These are phyloP conservation scores for Thomomys bottae DNA, from an alignment of 2,113 vertebrate genomes.

Conservation along the genomic window DNA sequence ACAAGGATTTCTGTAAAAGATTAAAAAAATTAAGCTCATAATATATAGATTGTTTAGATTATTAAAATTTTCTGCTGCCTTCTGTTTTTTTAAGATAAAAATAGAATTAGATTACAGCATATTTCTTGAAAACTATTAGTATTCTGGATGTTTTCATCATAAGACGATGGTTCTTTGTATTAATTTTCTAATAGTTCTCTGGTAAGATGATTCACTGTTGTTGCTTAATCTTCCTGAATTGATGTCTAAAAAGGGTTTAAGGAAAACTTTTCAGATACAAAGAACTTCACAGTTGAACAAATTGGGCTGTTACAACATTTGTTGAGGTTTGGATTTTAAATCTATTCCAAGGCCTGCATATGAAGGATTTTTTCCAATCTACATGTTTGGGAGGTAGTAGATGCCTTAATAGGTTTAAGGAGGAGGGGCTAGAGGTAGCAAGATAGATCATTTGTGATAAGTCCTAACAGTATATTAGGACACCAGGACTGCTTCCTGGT, in stretches of 20 bases:
- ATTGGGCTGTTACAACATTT: background rate
- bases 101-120: background rate
- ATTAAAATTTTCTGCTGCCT: background rate
- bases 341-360: background rate
- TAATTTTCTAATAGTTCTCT: conserved; percentile 19
- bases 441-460: background rate
- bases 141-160: conserved; percentile 31
- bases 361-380: background rate
- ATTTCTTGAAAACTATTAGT: background rate
- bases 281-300: conserved; percentile 12
- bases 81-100: conserved; percentile 27
- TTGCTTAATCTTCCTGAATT: background rate
- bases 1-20: background rate
- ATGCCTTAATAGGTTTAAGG: too few relatives aligned
- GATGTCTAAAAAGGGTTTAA: conserved; percentile 5
- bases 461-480: background rate
- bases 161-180: conserved; percentile 28
- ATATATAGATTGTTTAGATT: background rate
- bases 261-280: background rate
- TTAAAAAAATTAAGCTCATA: conserved; percentile 4
- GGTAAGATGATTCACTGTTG: background rate
- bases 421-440: background rate
- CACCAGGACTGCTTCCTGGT: background rate
- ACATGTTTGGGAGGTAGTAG: background rate
- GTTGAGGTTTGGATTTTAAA: background rate